Base-by-base conservation (phyloP, 2,113 vertebrate genomes). In the Cryptomyrus ogoouensis region DNA sequence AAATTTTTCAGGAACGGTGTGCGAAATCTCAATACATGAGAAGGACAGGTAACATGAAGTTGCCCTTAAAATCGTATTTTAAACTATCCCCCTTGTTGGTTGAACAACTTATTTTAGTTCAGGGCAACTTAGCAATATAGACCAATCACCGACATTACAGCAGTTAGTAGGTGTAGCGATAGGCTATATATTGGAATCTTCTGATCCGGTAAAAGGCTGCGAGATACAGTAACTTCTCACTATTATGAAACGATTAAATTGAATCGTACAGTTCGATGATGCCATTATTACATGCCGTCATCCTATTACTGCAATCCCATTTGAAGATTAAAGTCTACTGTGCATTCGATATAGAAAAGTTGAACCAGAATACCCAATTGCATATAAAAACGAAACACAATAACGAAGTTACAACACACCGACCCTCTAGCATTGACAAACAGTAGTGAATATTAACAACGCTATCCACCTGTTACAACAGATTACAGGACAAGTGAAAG, bases 391-490 rank as follows among this genome's bases (percentile, higher is more conserved):
- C 12, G 70, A 39, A 77, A 77, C n/a, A 66, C 62, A 27, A 77
- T 77, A 39, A 39, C 31, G 31, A 77, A 77, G 70, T 77, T 77
- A 6, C 70, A 39, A 77, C 70, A 77, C 31, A 39, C 27, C 31
- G 12, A 15, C 10, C 35, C 70, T 77, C 70, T 31, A 77, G 70
- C 70, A 15, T 77, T 77, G 31, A 39, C 70, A 77, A 35, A 77
- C 5, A 77, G 35, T 77, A 77, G 15, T 39, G 70, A 83, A 46
- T 47, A 21, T 24, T 42, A 83, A 44, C 21, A 17, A 80, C 74
- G 39, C 39, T 83, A 80, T 83, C 80, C 80, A 83, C 80, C 80
- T 83, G 80, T 83, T 83, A 83, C 39, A 47, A 83, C 80, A 83
- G 80, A 42, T 42, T 47, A 83, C 42, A n/a, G 42, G 80, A 47